phyloP scores from a whole-genome alignment of 2,113 vertebrate species.

The Caretta caretta region DNA sequence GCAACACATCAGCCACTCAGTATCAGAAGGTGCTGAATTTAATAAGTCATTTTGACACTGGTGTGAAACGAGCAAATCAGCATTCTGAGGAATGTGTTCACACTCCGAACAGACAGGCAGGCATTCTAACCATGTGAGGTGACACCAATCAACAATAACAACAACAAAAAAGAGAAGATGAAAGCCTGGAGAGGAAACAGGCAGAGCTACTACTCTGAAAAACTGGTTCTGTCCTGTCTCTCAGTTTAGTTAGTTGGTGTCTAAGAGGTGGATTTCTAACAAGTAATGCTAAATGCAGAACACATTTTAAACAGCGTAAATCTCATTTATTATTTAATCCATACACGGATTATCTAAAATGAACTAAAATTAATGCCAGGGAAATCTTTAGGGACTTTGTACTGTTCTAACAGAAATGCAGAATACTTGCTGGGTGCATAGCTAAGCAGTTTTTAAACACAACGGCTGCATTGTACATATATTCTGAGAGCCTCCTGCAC shows the following conservation, averaged over 20 bases:
- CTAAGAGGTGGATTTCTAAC: slow-evolving; percentile 54
- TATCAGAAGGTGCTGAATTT: slow-evolving; percentile 82
- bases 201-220: slow-evolving; percentile 21
- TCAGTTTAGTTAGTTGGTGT: slow-evolving; percentile 35
- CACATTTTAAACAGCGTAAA: neutral
- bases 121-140: slow-evolving; percentile 82
- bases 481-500: slow-evolving; percentile 9
- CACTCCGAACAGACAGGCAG: slow-evolving; percentile 84
- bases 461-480: neutral
- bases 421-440: slow-evolving; percentile 48
- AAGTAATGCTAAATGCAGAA: neutral
- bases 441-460: slow-evolving; percentile 53
- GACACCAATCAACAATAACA: slow-evolving; percentile 84
- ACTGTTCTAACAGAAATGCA: neutral
- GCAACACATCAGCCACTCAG: slow-evolving; percentile 79
- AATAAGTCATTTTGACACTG: slow-evolving; percentile 85
- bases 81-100: slow-evolving; percentile 84
- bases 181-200: slow-evolving; percentile 50
- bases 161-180: slow-evolving; percentile 67
- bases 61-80: slow-evolving; percentile 85
- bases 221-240: slow-evolving; percentile 46
- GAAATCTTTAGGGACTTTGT: slow-evolving; percentile 53
- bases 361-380: slow-evolving; percentile 45
- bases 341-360: slow-evolving; percentile 40
- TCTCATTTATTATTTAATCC: slow-evolving; percentile 74